Evolutionary conservation across 2,888 invertebrate genomes (phyloP).

Genomic region (Coelinius sp.): DNA sequence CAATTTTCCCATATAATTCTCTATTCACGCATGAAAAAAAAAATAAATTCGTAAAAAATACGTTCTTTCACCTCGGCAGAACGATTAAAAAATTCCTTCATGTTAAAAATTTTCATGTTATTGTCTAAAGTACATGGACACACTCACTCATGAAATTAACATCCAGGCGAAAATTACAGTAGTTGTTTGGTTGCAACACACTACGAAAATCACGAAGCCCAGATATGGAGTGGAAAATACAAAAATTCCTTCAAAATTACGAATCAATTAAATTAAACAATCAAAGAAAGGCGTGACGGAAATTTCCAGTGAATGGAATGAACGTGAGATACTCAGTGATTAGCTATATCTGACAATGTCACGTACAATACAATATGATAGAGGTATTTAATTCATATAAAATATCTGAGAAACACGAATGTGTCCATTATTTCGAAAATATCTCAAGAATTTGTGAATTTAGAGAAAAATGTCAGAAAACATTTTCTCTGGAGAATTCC

Average conservation of each 20-base stretch:
- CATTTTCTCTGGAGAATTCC: too few relatives aligned
- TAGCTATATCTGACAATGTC: neutral
- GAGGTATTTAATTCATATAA: neutral
- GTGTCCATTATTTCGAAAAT: too few relatives aligned
- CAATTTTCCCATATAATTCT: neutral
- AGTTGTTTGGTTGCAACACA: neutral
- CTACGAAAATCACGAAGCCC: neutral
- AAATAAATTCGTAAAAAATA: neutral
- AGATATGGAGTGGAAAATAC: neutral
- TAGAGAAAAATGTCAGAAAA: too few relatives aligned
- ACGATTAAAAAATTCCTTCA: neutral
- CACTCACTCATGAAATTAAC: slow-evolving; percentile 11
- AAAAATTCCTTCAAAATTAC: neutral
- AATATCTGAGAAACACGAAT: too few relatives aligned
- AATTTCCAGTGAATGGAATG: neutral
- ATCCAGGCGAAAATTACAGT: slow-evolving; percentile 1
- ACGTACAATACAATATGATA: neutral
- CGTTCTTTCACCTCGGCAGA: neutral
- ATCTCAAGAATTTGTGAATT: too few relatives aligned
- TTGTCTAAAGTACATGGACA: neutral
- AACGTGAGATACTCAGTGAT: neutral
- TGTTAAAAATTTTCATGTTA: neutral
- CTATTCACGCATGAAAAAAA: neutral
- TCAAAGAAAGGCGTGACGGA: neutral
- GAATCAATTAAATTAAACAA: neutral